Evolutionary conservation across 1,140 invertebrate species (phyloP), one percentile per base, ranked within the genome.

Genomic region (Amyelois transitella): DNA sequence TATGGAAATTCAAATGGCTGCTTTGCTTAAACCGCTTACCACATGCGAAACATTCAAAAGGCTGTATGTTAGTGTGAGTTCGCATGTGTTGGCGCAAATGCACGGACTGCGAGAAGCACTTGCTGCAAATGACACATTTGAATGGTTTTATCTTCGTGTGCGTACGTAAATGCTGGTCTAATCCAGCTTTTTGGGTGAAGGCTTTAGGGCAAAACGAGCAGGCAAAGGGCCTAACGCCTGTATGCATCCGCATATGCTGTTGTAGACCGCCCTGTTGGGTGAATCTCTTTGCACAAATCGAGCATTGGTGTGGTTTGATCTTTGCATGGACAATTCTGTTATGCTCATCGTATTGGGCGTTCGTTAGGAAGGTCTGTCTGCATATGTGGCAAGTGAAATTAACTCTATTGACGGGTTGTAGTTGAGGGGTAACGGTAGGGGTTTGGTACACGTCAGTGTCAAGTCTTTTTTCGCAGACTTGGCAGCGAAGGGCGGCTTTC

Each of bases 161-260:
- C 0, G 91, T 93, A 49, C 91, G 88, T 60, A 92, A 88, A 67
- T 94, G 93, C 45, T 91, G 91, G 67, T 90, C 89, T 0, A 92
- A 66, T 0, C 86, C 86, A 0, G 82, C 80, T 64, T 95, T 94
- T 76, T 96, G 96, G 8, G 96, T 94, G 80, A 98, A 98, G 0
- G 94, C 91, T 65, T 97, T 95, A 0, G 92, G 91, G 75, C 97
- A 98, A 3, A 95, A 89, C 0, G 91, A 92, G 72, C 97, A 98
- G 21, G 93, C 91, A 79, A 97, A 98, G 0, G 96, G 97, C 59
- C 96, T 94, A 18, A 96, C 91, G 6, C 94, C 94, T 53, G 88
- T 89, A 72, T 93, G 92, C 77, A 90, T 91, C 14, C 91, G 80
- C 69, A 90, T 86, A 67, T 93, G 92, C 60, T 88, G 86, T 24